Conservation (phyloP, 2,797 vertebrate species). For the Chrosomus eos region DNA sequence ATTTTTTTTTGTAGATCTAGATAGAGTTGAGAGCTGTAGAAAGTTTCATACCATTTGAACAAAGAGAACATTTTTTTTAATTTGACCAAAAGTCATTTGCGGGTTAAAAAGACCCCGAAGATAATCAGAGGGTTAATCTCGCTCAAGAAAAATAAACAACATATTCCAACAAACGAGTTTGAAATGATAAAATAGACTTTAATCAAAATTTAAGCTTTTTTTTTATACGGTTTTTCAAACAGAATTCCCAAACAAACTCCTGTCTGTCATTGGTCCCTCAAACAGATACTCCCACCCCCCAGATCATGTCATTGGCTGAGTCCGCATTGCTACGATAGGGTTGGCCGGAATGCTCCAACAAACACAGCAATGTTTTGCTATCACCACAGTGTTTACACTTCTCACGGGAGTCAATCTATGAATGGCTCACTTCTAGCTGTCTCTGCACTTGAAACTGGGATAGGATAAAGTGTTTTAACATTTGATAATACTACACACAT, state of each 20-base stretch:
- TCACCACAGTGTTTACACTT: neutral
- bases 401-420: neutral
- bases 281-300: neutral
- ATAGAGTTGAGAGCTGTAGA: no score
- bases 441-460: neutral
- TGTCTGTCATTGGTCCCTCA: neutral
- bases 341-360: neutral
- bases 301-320: neutral
- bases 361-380: conserved; percentile 14
- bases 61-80: no score
- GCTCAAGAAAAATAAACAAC: neutral
- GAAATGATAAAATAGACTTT: neutral
- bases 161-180: neutral
- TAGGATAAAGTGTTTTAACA: neutral
- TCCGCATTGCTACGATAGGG: neutral
- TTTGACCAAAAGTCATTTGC: no score
- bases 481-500: neutral
- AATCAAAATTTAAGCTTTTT: neutral
- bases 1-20: no score
- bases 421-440: neutral
- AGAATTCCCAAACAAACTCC: neutral
- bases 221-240: neutral
- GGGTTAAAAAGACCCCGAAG: no score
- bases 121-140: no score
- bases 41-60: no score